Percentiles rank a stretch among this genome's conserved stretches.
These are phyloP conservation scores for Solenopsis fugax DNA, from an alignment of 1,140 invertebrate species.

Conservation along the genomic window DNA sequence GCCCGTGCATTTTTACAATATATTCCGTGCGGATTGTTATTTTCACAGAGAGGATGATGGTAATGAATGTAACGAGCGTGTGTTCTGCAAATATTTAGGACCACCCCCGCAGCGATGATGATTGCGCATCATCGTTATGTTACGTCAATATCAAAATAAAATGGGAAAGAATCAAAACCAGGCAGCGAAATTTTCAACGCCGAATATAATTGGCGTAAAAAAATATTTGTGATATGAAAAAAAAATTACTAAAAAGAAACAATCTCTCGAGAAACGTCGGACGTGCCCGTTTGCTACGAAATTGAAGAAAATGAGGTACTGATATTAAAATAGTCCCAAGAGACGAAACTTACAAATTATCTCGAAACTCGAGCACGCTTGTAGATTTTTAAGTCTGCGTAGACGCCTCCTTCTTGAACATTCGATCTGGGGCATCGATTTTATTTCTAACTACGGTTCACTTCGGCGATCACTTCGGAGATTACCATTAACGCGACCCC, in stretches of 20 bases:
- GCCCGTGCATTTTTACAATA: slow-evolving; percentile 36
- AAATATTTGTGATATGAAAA: background rate
- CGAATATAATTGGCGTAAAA: background rate
- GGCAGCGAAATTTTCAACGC: slow-evolving; percentile 38
- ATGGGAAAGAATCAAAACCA: background rate
- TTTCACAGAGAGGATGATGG: slow-evolving; percentile 19
- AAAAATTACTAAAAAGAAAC: background rate
- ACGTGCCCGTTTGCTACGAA: background rate
- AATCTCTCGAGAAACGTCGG: background rate
- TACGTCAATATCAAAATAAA: slow-evolving; percentile 21
- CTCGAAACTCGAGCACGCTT: background rate
- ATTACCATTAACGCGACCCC: slow-evolving; percentile 23
- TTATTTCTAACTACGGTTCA: background rate
- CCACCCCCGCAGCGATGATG: background rate
- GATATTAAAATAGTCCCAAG: background rate
- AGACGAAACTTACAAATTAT: background rate
- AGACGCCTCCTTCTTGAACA: too few relatives aligned
- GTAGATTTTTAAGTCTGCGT: background rate
- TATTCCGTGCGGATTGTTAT: slow-evolving; percentile 51
- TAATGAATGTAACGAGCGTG: slow-evolving; percentile 42
- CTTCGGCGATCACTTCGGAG: background rate
- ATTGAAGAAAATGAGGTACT: background rate
- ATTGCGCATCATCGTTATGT: slow-evolving; percentile 48
- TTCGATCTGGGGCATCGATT: background rate
- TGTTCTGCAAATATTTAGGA: slow-evolving; percentile 53